A percentile compares a stretch with the other conserved stretches of the same genome.
These are phyloP conservation scores for Centruroides sculpturatus DNA, from an alignment of 1,140 invertebrate genomes.

Conservation along the genomic window DNA sequence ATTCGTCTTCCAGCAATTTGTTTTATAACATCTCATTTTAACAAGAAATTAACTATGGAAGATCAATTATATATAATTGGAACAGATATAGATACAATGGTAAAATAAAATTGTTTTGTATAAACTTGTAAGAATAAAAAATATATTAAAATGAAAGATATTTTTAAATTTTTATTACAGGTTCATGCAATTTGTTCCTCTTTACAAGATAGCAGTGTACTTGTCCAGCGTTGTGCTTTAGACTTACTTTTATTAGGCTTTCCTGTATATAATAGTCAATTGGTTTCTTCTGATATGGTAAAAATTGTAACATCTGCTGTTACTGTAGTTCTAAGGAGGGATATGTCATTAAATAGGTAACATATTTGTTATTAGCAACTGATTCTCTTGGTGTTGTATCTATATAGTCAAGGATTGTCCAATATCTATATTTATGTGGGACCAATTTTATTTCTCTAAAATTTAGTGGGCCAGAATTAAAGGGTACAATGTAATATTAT, in stretches of 20 bases:
- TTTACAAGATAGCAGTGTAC: constrained; percentile 61
- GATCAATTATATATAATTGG: constrained; percentile 77
- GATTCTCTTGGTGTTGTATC: background rate
- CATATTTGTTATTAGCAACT: background rate
- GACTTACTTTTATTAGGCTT: constrained; percentile 73
- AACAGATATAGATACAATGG: constrained; percentile 69
- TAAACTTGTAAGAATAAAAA: background rate
- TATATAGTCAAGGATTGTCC: background rate
- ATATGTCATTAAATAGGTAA: constrained; percentile 79
- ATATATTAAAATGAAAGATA: background rate
- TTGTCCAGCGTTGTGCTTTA: constrained; percentile 74
- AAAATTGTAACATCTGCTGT: constrained; percentile 62
- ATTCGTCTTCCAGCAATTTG: constrained; percentile 72
- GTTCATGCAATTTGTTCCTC: constrained; percentile 50
- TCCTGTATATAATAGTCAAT: constrained; percentile 67
- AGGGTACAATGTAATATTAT: no score
- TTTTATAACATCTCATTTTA: constrained; percentile 67
- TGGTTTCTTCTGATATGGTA: constrained; percentile 56
- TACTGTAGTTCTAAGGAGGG: constrained; percentile 66
- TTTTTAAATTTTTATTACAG: constrained; percentile 22
- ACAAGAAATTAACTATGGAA: constrained; percentile 62
- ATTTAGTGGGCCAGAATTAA: no score
- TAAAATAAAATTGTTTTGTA: constrained; percentile 23
- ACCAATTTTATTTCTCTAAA: no score
- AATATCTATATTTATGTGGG: no score